Conservation (phyloP, 2,113 vertebrate species). For the Oncorhynchus keta region DNA sequence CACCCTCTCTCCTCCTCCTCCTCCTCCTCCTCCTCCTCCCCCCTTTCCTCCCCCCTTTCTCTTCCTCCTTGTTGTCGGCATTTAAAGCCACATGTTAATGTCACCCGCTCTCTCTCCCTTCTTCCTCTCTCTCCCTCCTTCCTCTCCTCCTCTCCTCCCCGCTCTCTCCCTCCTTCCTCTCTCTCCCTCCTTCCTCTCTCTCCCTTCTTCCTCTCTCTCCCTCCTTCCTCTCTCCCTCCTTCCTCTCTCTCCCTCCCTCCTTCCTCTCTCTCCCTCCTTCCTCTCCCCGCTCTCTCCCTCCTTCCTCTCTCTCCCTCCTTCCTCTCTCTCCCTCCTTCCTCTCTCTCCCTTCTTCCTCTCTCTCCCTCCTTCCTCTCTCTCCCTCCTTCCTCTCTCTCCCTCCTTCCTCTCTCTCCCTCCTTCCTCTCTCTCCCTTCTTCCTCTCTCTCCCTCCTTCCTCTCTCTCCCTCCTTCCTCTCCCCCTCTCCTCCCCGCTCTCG, state of each 20-base stretch:
- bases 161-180: slow-evolving; percentile 49
- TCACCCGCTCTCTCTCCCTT: slow-evolving; percentile 51
- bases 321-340: too few species aligned
- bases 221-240: slow-evolving; percentile 8
- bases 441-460: slow-evolving; percentile 23
- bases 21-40: slow-evolving; percentile 14
- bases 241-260: too few species aligned
- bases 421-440: slow-evolving; percentile 11
- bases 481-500: slow-evolving; percentile 51
- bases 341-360: slow-evolving; percentile 32
- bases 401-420: slow-evolving; percentile 46
- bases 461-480: slow-evolving; percentile 34
- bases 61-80: slow-evolving; percentile 59
- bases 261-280: too few species aligned
- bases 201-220: slow-evolving; percentile 47
- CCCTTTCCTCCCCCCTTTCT: slow-evolving; percentile 18
- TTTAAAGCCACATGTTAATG: slow-evolving; percentile 70
- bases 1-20: slow-evolving; percentile 24
- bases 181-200: slow-evolving; percentile 43
- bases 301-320: too few species aligned
- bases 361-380: slow-evolving; percentile 48
- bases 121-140: slow-evolving; percentile 45
- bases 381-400: slow-evolving; percentile 8
- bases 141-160: too few species aligned
- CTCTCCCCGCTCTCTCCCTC: too few species aligned